Base-by-base conservation (phyloP, 2,113 vertebrate genomes). In the Neotragus moschatus region DNA sequence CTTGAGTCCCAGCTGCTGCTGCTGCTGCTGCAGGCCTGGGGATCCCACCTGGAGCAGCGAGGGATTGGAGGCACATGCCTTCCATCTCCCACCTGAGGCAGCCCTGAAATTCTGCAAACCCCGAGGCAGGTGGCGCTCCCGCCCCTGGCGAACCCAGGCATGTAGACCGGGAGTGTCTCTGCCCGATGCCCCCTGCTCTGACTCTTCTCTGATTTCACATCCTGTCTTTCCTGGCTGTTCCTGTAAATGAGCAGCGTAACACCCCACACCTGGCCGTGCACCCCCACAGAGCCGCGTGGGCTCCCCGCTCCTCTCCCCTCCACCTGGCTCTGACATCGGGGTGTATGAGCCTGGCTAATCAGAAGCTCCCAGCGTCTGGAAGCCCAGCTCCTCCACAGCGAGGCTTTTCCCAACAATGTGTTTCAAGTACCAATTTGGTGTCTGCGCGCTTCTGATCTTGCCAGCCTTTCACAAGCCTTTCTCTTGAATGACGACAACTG, bases 401-500 rank as follows among this genome's bases (percentile, higher is more conserved):
- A 97, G 97, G 87, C 97, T 98, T 96, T 30, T 94, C 98, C 91
- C 98, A 92, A 97, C 26, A 61, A 30, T 75, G 49, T 66, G 91
- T 96, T 97, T 98, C 96, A 93, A 85, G 93, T 90, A 17, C 93
- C 91, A 10, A 0, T 25, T 25, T 28, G 14, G 88, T 33, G 93
- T 39, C 97, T 90, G 79, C 63, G n/a, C 39, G 49, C 98, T 98
- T 96, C 98, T 97, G 98, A 97, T 90, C 90, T 84, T 51, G 9
- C 97, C 98, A 97, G 97, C 97, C 93, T 97, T 96, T 96, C 97
- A 84, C 87, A 96, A 94, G 98, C 97, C 94, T 81, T 82, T 94
- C 91, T 91, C 97, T 79, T 95, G 97, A 97, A 97, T 98, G 91
- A 84, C 84, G 28, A 98, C 98, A 97, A 94, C 97, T 90, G 49